A percentile compares a stretch with the other conserved stretches of the same genome.
Evolutionary conservation across 1,140 invertebrate genomes (phyloP).

Genomic region (Bicyclus anynana): DNA sequence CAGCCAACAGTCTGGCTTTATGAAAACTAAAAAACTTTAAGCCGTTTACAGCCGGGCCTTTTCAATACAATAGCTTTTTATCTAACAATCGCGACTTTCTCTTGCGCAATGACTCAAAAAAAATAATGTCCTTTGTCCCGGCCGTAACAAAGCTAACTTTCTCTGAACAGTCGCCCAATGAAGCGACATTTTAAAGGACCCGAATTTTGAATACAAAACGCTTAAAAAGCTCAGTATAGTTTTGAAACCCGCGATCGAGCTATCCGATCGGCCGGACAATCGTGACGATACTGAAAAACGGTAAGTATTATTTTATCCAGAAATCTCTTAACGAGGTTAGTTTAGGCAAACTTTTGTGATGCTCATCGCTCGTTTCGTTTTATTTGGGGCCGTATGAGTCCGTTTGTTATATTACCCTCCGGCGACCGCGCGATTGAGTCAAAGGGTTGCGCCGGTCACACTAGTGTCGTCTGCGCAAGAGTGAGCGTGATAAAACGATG

Average conservation of each 20-base stretch:
- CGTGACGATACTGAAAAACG: conserved; percentile 75
- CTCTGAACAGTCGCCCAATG: conserved; percentile 46
- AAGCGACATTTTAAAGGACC: conserved; percentile 31
- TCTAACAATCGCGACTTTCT: conserved; percentile 64
- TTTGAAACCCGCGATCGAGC: conserved; percentile 47
- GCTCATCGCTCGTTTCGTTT: conserved; percentile 64
- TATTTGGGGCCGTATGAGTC: conserved; percentile 66
- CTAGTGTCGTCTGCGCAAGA: conserved; percentile 49
- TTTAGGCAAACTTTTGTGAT: conserved; percentile 76
- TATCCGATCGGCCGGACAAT: conserved; percentile 68
- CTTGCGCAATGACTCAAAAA: conserved; percentile 57
- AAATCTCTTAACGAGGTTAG: conserved; percentile 76
- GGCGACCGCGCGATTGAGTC: conserved; percentile 29
- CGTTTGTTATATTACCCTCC: conserved; percentile 62
- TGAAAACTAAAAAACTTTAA: conserved; percentile 64
- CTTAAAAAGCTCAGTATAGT: conserved; percentile 46
- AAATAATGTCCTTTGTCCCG: conserved; percentile 47
- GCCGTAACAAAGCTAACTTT: conserved; percentile 50
- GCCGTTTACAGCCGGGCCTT: conserved; percentile 47
- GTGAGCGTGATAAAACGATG: conserved; percentile 67
- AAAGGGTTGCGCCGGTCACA: conserved; percentile 55
- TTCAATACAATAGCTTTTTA: conserved; percentile 60
- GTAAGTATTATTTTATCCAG: conserved; percentile 76
- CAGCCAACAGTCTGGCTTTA: conserved; percentile 48
- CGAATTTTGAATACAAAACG: conserved; percentile 30